Conservation (phyloP, 2,113 vertebrate species). For the Erinaceus europaeus region DNA sequence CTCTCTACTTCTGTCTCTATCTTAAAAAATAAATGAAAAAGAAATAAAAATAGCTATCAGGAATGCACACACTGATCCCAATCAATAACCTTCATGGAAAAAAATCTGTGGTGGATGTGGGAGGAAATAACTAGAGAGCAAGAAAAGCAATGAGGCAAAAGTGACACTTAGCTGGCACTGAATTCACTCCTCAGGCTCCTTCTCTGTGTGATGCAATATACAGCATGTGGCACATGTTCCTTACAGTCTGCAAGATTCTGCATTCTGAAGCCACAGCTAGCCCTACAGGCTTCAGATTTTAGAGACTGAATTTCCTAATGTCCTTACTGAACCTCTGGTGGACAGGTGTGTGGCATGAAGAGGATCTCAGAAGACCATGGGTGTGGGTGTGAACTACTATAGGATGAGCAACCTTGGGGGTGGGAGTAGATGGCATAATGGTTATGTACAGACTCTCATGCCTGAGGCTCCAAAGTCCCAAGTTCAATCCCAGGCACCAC, state of each 20-base stretch:
- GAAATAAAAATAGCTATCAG: no score
- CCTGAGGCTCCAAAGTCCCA: no score
- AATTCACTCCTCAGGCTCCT: background rate
- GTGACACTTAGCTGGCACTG: background rate
- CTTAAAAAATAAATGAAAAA: no score
- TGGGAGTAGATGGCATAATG: no score
- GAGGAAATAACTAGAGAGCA: background rate
- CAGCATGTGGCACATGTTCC: background rate
- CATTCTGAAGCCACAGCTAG: constrained; percentile 9
- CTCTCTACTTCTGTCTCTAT: no score
- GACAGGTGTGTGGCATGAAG: background rate
- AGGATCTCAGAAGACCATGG: background rate
- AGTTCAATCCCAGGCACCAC: no score
- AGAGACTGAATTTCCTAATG: background rate
- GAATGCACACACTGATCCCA: no score
- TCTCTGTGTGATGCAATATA: background rate
- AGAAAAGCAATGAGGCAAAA: background rate
- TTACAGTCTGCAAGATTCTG: constrained; percentile 11
- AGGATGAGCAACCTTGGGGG: no score
- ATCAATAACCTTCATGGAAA: no score
- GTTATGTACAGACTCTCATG: no score
- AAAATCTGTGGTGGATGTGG: background rate
- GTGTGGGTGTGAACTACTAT: background rate
- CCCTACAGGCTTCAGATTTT: background rate
- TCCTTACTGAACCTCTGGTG: background rate